Evolutionary conservation across 2,888 invertebrate species (phyloP).

Genomic region (Pediacus dermestoides): DNA sequence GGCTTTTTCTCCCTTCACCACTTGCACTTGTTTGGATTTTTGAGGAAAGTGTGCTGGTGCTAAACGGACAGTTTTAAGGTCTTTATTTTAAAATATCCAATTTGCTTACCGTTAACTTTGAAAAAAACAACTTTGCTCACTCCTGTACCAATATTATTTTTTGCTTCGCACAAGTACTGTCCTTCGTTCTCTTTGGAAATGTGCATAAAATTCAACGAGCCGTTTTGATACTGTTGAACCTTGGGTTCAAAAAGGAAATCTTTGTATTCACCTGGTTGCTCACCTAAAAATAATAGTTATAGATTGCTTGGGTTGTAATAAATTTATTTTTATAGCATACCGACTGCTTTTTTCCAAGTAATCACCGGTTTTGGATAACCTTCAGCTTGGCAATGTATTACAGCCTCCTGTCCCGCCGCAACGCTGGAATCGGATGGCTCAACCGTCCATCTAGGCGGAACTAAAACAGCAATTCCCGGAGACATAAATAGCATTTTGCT

Average conservation of each 20-base stretch:
- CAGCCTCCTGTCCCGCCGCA: constrained; percentile 78
- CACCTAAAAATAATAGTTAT: constrained; percentile 4
- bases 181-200: constrained; percentile 86
- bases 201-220: constrained; percentile 77
- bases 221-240: constrained; percentile 74
- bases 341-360: constrained; percentile 86
- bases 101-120: constrained; percentile 87
- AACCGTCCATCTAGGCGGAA: constrained; percentile 85
- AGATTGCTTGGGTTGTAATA: neutral
- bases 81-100: constrained; percentile 38
- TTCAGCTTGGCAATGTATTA: constrained; percentile 83
- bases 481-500: constrained; percentile 1
- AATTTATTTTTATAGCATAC: constrained; percentile 46
- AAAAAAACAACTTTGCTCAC: constrained; percentile 88
- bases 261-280: constrained; percentile 72
- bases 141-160: constrained; percentile 86
- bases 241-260: constrained; percentile 78
- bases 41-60: constrained; percentile 83
- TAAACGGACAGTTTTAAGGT: constrained; percentile 35
- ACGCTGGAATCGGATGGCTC: constrained; percentile 82
- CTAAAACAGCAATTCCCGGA: constrained; percentile 49
- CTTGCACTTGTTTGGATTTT: constrained; percentile 77
- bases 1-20: constrained; percentile 78
- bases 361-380: constrained; percentile 87
- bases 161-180: constrained; percentile 89